Evolutionary conservation across 2,888 invertebrate species (phyloP), one percentile per base, ranked within the genome.

Genomic region (Buathra laborator): DNA sequence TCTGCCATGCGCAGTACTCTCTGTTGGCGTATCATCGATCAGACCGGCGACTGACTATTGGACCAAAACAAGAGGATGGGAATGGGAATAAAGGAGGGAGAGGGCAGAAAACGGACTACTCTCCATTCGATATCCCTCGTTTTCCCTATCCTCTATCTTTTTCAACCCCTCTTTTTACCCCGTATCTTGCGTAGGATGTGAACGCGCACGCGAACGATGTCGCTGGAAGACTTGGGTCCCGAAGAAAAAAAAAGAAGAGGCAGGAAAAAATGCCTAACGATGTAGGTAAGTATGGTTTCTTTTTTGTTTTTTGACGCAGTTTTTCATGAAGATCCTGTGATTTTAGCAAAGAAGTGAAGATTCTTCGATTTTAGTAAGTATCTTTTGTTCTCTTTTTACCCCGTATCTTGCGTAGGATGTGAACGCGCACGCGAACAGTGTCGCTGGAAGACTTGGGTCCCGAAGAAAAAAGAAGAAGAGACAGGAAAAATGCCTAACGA

Each of bases 1-100:
- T 89, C 91, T 90, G 89, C 90, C 93, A 93, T 93, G 93, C 93
- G 93, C 93, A 93, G 92, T 92, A 87, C 89, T 79, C 87, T 86
- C 90, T 91, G 92, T 90, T 91, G 91, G 92, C 91, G 92, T 93
- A 93, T 93, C 93, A 93, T 93, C 93, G 93, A 93, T 93, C 93
- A 93, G 93, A 92, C 91, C 90, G 92, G 93, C 93, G 93, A 92
- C 91, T 90, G 92, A 93, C 93, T 92, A 93, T 93, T 93, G 93
- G 92, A 91, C 92, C 92, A 93, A 93, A 93, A 93, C 93, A 93
- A 93, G 91, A 92, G 92, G 92, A 92, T 88, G 91, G 90, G 88
- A 90, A 90, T 90, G 89, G 90, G 76, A 78, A 90, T 90, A 90
- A 90, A 90, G 92, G 89, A 89, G 90, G 88, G 90, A 84, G 88